These are phyloP conservation scores for Lasioglossum malachurum DNA, from an alignment of 2,888 invertebrate species.

Conservation along the genomic window DNA sequence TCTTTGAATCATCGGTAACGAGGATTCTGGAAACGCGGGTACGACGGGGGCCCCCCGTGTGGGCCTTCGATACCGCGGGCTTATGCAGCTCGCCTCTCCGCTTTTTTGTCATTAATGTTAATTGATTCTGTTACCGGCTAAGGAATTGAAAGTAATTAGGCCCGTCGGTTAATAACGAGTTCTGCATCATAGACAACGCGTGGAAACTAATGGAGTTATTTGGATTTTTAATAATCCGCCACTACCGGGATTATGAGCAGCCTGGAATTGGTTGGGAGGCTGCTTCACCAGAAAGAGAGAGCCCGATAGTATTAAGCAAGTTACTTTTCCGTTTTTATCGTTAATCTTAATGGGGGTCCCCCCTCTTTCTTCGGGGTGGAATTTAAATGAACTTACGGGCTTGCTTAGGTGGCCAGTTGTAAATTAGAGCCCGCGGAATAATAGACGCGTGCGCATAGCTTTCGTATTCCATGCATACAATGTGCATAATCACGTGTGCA, in stretches of 20 bases:
- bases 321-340: conserved; percentile 51
- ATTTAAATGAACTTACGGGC: conserved; percentile 46
- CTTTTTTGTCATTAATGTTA: conserved; percentile 59
- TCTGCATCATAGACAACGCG: conserved; percentile 42
- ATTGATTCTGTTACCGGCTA: conserved; percentile 55
- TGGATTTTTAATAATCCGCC: conserved; percentile 51
- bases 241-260: conserved; percentile 41
- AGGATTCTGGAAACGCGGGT: conserved; percentile 31
- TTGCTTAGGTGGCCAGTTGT: conserved; percentile 27
- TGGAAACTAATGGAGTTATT: conserved; percentile 65
- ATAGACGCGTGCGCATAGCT: conserved; percentile 16
- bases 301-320: conserved; percentile 41
- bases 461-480: neutral
- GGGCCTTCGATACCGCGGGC: neutral
- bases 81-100: conserved; percentile 51
- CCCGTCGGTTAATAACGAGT: conserved; percentile 50
- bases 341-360: conserved; percentile 44
- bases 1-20: conserved; percentile 22
- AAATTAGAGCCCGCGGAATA: conserved; percentile 49
- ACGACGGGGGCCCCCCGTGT: neutral
- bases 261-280: neutral
- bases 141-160: conserved; percentile 63
- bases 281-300: neutral
- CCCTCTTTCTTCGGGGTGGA: conserved; percentile 35
- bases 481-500: conserved; percentile 1